Evolutionary conservation across 1,140 invertebrate genomes (phyloP), one percentile per base, ranked within the genome.

Genomic region (Lithobius niger): DNA sequence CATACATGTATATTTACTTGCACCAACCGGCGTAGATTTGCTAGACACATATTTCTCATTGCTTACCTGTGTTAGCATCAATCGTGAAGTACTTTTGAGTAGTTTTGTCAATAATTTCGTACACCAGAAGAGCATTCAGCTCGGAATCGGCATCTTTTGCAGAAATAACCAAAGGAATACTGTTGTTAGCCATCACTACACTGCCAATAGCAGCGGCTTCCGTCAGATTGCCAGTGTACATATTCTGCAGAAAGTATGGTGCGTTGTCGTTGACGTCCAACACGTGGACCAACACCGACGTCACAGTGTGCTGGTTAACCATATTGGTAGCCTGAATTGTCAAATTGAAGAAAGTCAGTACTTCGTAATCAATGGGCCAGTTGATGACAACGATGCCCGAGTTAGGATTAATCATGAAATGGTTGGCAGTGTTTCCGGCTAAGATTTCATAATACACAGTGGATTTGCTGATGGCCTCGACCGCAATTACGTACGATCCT

Each of bases 301-400:
- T 62, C 6, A 58, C 57, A 16, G 69, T 59, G 2, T 66, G 50
- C 45, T 60, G 56, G 21, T 76, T 74, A 64, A 86, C 84, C 82
- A 94, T 89, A 65, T 90, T 93, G 6, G 82, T 84, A 2, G 87
- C 90, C 40, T 76, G 74, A 21, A 96, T 73, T 10, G 85, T 87
- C 10, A 96, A 69, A 67, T 93, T 91, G 66, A 89, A 93, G 52
- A 82, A 77, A 59, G 79, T 79, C 21, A 67, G 78, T 40, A 73
- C 71, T 67, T 94, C 89, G 68, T 85, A 90, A 67, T 93, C 88
- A 31, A 93, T 75, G 22, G 76, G 74, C 61, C 81, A 80, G 0
- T 84, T 82, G 13, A 79, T 78, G 2, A 62, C 62, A 16, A 72
- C 59, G 45, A 92, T 81, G 1, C 88, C 89, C 28, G 86, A 88